A percentile compares a stretch with the other conserved stretches of the same genome.
These are phyloP conservation scores for Xanthia togata DNA, from an alignment of 2,888 invertebrate genomes.

Conservation along the genomic window DNA sequence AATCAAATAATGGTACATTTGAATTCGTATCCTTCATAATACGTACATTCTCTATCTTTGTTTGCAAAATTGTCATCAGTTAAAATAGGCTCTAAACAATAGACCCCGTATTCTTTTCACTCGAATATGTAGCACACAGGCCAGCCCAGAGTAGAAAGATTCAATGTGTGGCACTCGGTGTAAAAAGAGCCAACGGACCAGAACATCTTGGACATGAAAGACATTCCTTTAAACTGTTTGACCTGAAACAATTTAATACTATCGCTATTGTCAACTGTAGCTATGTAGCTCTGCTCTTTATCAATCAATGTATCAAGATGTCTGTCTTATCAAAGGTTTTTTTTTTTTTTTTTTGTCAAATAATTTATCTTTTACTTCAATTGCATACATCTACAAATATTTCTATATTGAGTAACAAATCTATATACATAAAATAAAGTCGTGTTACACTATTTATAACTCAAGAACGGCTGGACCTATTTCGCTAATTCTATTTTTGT, in stretches of 20 bases:
- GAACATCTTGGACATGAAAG: constrained; percentile 70
- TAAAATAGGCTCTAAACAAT: constrained; percentile 41
- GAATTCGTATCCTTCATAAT: constrained; percentile 7
- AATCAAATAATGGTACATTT: constrained; percentile 23
- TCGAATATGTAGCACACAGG: constrained; percentile 72
- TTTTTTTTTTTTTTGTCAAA: constrained; percentile 1
- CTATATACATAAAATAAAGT: no score
- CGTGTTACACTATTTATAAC: no score
- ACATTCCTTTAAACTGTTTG: constrained; percentile 59
- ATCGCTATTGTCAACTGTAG: constrained; percentile 23
- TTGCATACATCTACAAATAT: constrained; percentile 7
- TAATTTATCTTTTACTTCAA: constrained; percentile 15
- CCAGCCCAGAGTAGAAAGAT: constrained; percentile 40
- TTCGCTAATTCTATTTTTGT: no score
- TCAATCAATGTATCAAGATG: constrained; percentile 7
- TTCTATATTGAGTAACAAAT: constrained; percentile 25
- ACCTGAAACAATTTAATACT: constrained; percentile 51
- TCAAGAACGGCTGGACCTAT: no score
- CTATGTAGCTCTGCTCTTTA: constrained; percentile 18
- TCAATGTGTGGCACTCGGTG: constrained; percentile 59
- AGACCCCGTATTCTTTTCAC: constrained; percentile 71
- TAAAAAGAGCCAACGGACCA: constrained; percentile 75
- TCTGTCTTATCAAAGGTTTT: constrained; percentile 39
- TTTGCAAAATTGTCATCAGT: constrained; percentile 6
- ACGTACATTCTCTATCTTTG: not conserved